phyloP scores from a whole-genome alignment of 2,797 vertebrate species.

The Tachyglossus aculeatus region DNA sequence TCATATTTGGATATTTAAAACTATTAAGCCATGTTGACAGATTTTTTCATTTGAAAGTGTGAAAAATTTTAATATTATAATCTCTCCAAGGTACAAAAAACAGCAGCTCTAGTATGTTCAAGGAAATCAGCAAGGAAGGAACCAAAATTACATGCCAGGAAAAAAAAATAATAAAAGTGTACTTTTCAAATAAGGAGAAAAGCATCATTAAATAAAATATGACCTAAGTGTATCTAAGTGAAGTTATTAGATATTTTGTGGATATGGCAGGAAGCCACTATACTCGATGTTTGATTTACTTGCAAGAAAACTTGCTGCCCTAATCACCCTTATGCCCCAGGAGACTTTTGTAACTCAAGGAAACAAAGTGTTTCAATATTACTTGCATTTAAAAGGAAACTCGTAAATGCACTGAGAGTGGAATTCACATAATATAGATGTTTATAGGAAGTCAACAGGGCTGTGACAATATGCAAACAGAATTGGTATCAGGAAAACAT shows the following conservation, averaged over 20 bases:
- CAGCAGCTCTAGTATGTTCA: background rate
- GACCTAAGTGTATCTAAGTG: background rate
- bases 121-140: background rate
- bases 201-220: constrained; percentile 23
- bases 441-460: background rate
- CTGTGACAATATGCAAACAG: too few relatives aligned
- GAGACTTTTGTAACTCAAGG: constrained; percentile 11
- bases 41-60: too few relatives aligned
- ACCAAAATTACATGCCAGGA: background rate
- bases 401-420: background rate
- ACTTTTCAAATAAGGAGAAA: background rate
- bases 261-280: background rate
- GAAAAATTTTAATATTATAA: too few relatives aligned
- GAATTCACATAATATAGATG: too few relatives aligned
- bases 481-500: too few relatives aligned
- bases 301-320: constrained; percentile 34
- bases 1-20: too few relatives aligned
- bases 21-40: too few relatives aligned
- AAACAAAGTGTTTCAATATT: constrained; percentile 23
- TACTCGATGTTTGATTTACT: constrained; percentile 36
- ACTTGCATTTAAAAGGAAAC: constrained; percentile 17
- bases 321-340: constrained; percentile 13
- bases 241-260: constrained; percentile 24
- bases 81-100: too few relatives aligned
- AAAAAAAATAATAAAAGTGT: constrained; percentile 4